Base-by-base conservation (phyloP, 2,113 vertebrate genomes). In the Semicossyphus pulcher region DNA sequence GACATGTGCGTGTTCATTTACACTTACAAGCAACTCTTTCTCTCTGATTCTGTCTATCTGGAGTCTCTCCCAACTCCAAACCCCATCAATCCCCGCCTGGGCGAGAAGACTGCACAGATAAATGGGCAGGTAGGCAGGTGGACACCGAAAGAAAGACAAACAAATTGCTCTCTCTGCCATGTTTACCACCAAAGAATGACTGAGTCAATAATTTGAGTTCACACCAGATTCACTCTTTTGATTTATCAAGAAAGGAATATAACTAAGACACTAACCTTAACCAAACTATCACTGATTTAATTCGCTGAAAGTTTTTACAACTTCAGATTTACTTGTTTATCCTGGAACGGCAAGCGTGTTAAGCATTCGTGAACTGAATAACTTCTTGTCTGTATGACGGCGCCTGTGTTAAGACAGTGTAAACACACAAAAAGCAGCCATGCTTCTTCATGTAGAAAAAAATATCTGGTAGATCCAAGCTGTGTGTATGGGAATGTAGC, bases 1-100 rank as follows among this genome's bases (percentile, higher is more conserved):
- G 62, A 88, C 74, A 36, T 45, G 84, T 59, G 72, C 32, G 31
- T 52, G 78, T 69, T 87, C 64, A 75, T 80, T 82, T 72, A 83
- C 77, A 76, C 78, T 57, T 57, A 76, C 52, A 61, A 78, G 76
- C 66, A 26, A 68, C 56, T 63, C 28, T 60, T 29, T 51, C 45
- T 53, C 66, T 21, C 62, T 32, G 56, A 65, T 37, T 54, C 58
- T 61, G 59, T 57, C 76, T 32, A 41, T 63, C 64, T 56, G 11
- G 31, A 59, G 51, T 80, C 52, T 66, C 23, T 66, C 76, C 81
- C 26, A 54, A 45, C 26, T 48, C 58, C 16, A 49, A 51, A 71
- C 61, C 36, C 78, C 66, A 76, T 82, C 72, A 76, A 59, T 66
- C 62, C 58, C 8, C 32, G 51, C 45, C 37, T 10, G 36, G 34